Evolutionary conservation across 2,113 vertebrate species (phyloP).

Genomic region (Tyto alba): DNA sequence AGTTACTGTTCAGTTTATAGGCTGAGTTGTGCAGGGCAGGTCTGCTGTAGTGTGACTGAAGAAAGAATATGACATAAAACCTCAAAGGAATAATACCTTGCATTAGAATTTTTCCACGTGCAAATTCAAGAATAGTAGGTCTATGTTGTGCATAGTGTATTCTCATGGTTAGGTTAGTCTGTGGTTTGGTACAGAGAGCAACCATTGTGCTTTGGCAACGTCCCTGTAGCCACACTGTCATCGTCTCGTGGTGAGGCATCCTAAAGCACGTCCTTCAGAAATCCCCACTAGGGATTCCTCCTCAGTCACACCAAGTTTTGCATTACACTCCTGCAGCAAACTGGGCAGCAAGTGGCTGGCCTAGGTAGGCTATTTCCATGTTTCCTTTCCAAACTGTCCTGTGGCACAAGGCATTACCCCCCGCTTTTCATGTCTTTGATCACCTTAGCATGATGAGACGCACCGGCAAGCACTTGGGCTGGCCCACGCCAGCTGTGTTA

Average conservation of each 20-base stretch:
- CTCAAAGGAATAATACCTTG: not conserved
- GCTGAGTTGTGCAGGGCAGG: not conserved
- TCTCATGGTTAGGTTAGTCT: not conserved
- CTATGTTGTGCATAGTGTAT: not conserved
- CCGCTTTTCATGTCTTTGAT: not conserved
- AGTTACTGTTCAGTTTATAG: not conserved
- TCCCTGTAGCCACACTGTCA: rapidly evolving
- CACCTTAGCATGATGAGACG: rapidly evolving
- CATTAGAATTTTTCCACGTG: not conserved
- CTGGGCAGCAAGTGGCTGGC: not conserved
- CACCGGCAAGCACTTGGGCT: rapidly evolving
- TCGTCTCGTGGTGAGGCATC: not conserved
- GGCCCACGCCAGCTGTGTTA: rapidly evolving
- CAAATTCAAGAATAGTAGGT: not conserved
- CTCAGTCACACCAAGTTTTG: not conserved
- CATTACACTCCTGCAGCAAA: not conserved
- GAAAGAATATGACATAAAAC: not conserved
- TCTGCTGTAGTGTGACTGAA: not conserved
- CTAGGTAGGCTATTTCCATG: not conserved
- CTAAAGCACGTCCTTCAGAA: not conserved
- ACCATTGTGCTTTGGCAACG: not conserved
- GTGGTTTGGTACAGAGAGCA: not conserved
- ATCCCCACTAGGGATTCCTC: not conserved
- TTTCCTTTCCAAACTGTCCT: not conserved
- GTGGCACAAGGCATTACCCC: not conserved